Evolutionary conservation across 2,113 vertebrate species (phyloP), one percentile per base, ranked within the genome.

Genomic region (Sinocyclocheilus maitianheensis): DNA sequence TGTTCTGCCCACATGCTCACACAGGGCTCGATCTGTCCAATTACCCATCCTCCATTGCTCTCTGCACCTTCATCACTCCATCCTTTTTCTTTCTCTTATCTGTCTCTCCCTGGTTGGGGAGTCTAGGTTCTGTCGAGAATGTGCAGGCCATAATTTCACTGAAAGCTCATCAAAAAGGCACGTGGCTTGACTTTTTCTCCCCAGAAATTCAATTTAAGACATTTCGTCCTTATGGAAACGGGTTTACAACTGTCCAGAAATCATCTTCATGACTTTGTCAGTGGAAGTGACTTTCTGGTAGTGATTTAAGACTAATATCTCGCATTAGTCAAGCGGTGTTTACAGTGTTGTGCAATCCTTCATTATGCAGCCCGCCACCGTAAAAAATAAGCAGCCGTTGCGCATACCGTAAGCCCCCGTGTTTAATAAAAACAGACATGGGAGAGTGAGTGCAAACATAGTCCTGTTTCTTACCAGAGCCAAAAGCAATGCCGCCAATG

Each of bases 21-120:
- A 40, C 11, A 58, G 34, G 63, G 86, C 84, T 89, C 87, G 90
- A 90, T 92, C 91, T 92, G 89, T 91, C 91, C 77, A 34, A 9
- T 81, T 48, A 80, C 40, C 53, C 78, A 67, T 82, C 51, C 78
- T 85, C 69, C 67, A 60, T 53, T 16, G 53, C 67, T 74, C 69
- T 43, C n/a, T 24, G 69, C 53, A 74, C 82, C 69, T 75, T 74
- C 81, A 83, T 74, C 37, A 37, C 48, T 51, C 16, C 53, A 53
- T 81, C 18, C 53, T 84, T 30, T 20, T 24, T 24, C 22, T 24
- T 34, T 62, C 3, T 85, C 76, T 83, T 43, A 58, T 84, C 51
- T 60, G 11, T 14, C 69, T 24, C 51, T 74, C 22, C 22, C 51
- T 8, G 26, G 10, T 46, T 10, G 4, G 22, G 13, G 82, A 80